Evolutionary conservation across 2,797 vertebrate species (phyloP).

Genomic region (Bovichtus diacanthus): DNA sequence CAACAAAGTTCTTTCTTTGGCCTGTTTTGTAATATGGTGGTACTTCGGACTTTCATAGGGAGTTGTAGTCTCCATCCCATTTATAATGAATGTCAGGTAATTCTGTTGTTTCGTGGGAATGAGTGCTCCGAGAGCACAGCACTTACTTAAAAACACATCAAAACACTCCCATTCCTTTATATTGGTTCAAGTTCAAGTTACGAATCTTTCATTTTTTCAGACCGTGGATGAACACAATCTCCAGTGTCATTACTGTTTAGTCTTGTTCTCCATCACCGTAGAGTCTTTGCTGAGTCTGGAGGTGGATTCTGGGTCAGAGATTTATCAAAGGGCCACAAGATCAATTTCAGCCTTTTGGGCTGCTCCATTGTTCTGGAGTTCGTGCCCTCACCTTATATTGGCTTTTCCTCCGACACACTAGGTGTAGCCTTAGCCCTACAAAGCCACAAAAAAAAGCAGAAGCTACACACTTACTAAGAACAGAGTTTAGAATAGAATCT

Average conservation of each 20-base stretch:
- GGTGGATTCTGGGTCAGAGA: constrained; percentile 57
- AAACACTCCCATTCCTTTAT: constrained; percentile 12
- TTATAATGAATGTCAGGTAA: constrained; percentile 48
- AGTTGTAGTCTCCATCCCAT: constrained; percentile 33
- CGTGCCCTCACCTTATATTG: background rate
- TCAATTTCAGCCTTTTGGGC: constrained; percentile 58
- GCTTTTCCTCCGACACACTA: constrained; percentile 11
- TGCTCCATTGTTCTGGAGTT: constrained; percentile 44
- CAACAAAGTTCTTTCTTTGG: background rate
- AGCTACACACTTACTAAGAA: background rate
- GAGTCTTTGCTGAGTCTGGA: constrained; percentile 47
- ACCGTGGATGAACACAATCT: constrained; percentile 23
- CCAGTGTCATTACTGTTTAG: constrained; percentile 45
- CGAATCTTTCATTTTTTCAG: constrained; percentile 59
- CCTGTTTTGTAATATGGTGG: background rate
- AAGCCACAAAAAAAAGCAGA: constrained; percentile 13
- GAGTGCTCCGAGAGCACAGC: constrained; percentile 26
- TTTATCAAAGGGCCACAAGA: constrained; percentile 56
- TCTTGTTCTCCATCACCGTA: constrained; percentile 49
- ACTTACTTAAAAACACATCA: constrained; percentile 32
- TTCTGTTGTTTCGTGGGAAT: constrained; percentile 22
- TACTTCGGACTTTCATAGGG: constrained; percentile 5
- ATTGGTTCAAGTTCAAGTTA: constrained; percentile 33
- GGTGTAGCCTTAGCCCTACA: background rate
- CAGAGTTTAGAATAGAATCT: background rate